phyloP scores from a whole-genome alignment of 2,113 vertebrate species.

The Sula dactylatra region DNA sequence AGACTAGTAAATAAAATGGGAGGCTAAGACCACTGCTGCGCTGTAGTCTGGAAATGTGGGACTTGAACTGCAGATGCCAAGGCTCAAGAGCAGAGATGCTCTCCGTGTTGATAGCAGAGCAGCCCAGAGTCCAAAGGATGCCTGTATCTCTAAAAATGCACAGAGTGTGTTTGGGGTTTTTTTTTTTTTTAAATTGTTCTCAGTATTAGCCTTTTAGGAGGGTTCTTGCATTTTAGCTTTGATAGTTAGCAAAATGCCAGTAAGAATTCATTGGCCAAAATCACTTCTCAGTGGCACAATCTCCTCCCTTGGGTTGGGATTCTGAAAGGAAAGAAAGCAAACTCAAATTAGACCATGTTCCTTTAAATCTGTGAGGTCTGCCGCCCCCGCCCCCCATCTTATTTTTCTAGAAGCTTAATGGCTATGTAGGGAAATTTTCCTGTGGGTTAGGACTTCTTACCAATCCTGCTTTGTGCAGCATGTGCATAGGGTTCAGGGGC shows the following conservation, averaged over 20 bases:
- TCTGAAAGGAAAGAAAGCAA: neutral
- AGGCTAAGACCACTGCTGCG: neutral
- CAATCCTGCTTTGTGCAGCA: neutral
- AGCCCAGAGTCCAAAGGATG: neutral
- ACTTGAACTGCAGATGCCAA: neutral
- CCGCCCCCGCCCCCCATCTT: neutral
- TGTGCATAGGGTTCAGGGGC: neutral
- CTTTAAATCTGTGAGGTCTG: neutral
- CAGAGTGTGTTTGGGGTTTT: neutral
- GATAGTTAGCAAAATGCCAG: neutral
- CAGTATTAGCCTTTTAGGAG: constrained; percentile 38
- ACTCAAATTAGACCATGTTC: neutral
- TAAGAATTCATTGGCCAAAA: neutral
- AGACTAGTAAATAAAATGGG: neutral
- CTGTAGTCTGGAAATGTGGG: neutral
- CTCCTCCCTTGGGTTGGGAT: constrained; percentile 3
- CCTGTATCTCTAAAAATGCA: neutral
- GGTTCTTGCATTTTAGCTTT: constrained; percentile 17
- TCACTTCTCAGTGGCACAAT: neutral
- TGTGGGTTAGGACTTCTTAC: neutral
- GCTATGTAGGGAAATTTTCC: neutral
- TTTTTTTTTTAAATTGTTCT: neutral
- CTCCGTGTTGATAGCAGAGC: neutral
- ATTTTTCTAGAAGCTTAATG: neutral
- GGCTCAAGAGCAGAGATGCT: neutral